Evolutionary conservation across 1,140 invertebrate species (phyloP).

Genomic region (Caerostris extrusa): DNA sequence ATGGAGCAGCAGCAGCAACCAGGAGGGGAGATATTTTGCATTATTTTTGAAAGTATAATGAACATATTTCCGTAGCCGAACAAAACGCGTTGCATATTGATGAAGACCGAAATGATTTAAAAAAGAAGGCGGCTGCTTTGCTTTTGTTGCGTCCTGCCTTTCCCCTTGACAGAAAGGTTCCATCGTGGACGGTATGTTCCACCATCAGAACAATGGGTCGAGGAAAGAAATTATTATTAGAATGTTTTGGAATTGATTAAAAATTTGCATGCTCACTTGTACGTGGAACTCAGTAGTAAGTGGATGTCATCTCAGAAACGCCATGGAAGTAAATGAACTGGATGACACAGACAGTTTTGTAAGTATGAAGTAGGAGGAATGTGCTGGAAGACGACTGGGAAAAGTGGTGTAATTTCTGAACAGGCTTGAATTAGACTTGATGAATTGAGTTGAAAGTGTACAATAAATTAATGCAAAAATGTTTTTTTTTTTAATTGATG

Average conservation of each 20-base stretch:
- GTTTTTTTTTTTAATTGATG: too few species aligned
- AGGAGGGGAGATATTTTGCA: slow-evolving; percentile 62
- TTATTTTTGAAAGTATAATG: slow-evolving; percentile 73
- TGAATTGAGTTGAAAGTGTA: too few species aligned
- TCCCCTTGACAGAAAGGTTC: background rate
- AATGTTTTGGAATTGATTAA: slow-evolving; percentile 2
- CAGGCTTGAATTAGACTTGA: too few species aligned
- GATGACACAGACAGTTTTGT: too few species aligned
- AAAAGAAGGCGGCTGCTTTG: background rate
- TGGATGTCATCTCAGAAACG: background rate
- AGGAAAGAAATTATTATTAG: slow-evolving; percentile 13
- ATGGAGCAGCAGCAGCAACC: slow-evolving; percentile 16
- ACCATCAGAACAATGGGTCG: background rate
- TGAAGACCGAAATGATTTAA: slow-evolving; percentile 38
- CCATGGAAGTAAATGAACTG: too few species aligned
- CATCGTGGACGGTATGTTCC: background rate
- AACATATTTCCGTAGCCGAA: slow-evolving; percentile 46
- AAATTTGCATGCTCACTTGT: slow-evolving; percentile 17
- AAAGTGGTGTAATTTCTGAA: too few species aligned
- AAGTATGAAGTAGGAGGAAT: too few species aligned
- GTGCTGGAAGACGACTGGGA: too few species aligned
- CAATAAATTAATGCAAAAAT: too few species aligned
- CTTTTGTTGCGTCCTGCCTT: background rate
- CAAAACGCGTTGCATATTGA: slow-evolving; percentile 58
- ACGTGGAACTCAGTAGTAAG: background rate